phyloP scores from a whole-genome alignment of 2,113 vertebrate genomes.

The Toxostoma redivivum region DNA sequence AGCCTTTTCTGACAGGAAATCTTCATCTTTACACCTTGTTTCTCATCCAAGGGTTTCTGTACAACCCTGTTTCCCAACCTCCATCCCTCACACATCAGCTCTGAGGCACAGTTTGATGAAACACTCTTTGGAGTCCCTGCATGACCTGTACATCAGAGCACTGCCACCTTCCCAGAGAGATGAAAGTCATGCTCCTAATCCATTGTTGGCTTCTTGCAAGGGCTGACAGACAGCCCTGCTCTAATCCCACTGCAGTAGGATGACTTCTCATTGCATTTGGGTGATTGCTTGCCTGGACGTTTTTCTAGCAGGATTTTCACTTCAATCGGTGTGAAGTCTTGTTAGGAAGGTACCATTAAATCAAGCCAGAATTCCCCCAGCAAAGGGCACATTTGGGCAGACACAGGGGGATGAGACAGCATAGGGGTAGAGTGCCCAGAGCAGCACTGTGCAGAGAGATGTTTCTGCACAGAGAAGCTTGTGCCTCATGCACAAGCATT shows the following conservation, averaged over 20 bases:
- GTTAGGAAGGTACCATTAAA: neutral
- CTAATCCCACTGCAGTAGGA: neutral
- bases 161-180: neutral
- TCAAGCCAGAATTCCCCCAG: neutral
- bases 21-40: neutral
- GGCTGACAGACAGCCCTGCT: neutral
- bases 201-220: neutral
- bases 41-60: neutral
- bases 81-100: rapidly evolving
- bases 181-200: neutral
- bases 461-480: neutral
- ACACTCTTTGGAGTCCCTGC: neutral
- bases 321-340: neutral
- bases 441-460: neutral
- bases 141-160: neutral
- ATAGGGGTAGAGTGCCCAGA: neutral
- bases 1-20: neutral
- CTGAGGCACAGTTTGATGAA: neutral
- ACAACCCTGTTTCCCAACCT: neutral
- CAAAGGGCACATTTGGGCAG: neutral
- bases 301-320: neutral
- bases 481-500: constrained; percentile 24
- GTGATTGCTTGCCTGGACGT: neutral
- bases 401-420: neutral
- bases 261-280: neutral